Evolutionary conservation across 1,140 invertebrate genomes (phyloP).

Genomic region (Caenorhabditis briggsae): DNA sequence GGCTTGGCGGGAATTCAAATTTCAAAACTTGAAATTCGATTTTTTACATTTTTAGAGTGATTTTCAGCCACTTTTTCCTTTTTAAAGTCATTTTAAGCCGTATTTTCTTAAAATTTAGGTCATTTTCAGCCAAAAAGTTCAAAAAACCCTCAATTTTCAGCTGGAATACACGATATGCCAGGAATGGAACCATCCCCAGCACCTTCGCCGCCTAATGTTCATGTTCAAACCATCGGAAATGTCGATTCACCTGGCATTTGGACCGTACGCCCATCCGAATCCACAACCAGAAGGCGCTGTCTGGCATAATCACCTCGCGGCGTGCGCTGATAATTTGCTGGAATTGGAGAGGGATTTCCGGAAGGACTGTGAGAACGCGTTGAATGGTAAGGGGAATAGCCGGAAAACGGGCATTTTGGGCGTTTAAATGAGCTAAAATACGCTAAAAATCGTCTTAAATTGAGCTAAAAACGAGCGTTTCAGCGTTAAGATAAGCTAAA

Average conservation of each 20-base stretch:
- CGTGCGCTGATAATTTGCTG: neutral
- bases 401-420: neutral
- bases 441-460: neutral
- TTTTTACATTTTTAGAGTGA: too few relatives aligned
- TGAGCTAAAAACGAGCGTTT: neutral
- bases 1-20: too few relatives aligned
- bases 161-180: neutral
- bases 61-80: too few relatives aligned
- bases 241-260: neutral
- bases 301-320: neutral
- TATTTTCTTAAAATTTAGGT: too few relatives aligned
- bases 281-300: neutral
- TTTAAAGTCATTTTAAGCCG: too few relatives aligned
- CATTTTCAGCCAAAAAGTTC: neutral
- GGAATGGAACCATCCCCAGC: constrained; percentile 24
- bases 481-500: neutral
- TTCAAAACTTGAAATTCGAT: too few relatives aligned
- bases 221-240: constrained; percentile 39
- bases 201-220: neutral
- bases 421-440: neutral
- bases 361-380: neutral
- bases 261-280: neutral
- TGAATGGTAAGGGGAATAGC: neutral
- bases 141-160: neutral
- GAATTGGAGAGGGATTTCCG: constrained; percentile 12